These are phyloP conservation scores for Tonatia bakeri DNA, from an alignment of 2,113 vertebrate genomes.

Conservation along the genomic window DNA sequence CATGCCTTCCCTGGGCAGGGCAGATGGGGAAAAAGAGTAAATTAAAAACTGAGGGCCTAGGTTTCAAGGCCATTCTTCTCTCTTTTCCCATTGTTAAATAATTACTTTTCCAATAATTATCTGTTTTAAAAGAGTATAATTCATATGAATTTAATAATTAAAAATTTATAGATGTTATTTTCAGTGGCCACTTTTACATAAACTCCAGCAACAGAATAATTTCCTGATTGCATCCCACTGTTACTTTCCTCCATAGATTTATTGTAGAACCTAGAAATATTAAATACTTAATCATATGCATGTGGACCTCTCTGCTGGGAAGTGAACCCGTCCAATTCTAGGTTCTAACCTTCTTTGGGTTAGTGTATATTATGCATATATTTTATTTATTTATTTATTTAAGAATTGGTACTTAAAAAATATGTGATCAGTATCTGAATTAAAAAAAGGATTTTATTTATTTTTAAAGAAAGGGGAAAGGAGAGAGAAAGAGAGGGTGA, in stretches of 20 bases:
- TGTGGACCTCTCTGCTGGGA: neutral
- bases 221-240: neutral
- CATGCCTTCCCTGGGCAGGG: neutral
- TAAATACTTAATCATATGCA: neutral
- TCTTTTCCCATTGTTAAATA: neutral
- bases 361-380: neutral
- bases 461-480: too few relatives aligned
- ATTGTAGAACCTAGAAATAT: neutral
- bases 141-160: neutral
- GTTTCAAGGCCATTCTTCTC: neutral
- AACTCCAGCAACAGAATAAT: neutral
- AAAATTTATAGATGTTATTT: neutral
- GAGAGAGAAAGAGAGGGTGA: too few relatives aligned
- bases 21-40: neutral
- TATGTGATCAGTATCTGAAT: too few relatives aligned
- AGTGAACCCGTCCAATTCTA: neutral
- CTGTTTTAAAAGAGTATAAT: neutral
- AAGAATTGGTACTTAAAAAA: too few relatives aligned
- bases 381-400: neutral
- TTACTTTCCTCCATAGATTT: neutral
- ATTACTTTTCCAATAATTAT: neutral
- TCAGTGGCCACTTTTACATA: neutral
- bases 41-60: neutral
- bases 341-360: neutral
- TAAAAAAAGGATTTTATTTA: too few relatives aligned